phyloP scores from a whole-genome alignment of 1,140 invertebrate species.

The Penaeus japonicus region DNA sequence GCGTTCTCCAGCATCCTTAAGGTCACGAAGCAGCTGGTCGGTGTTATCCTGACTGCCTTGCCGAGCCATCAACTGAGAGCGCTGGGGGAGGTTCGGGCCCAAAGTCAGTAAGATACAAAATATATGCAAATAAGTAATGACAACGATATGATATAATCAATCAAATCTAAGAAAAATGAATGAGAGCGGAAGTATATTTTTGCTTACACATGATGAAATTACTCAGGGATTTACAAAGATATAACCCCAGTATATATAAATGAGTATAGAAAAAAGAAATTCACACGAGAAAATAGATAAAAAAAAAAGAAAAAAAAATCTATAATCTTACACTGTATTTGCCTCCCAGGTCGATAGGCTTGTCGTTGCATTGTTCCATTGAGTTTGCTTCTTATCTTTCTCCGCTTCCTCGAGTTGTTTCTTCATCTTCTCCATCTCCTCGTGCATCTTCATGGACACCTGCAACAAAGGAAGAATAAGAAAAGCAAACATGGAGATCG shows the following conservation, averaged over 20 bases:
- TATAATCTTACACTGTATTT: constrained; percentile 54
- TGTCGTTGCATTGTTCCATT: constrained; percentile 61
- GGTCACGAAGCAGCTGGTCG: constrained; percentile 80
- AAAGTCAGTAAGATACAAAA: neutral
- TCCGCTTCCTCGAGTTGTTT: constrained; percentile 66
- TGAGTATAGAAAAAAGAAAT: no score
- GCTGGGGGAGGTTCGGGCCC: neutral
- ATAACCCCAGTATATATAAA: no score
- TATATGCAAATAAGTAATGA: neutral
- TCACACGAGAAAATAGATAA: neutral
- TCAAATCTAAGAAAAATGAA: no score
- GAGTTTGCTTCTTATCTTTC: constrained; percentile 67
- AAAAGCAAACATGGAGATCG: neutral
- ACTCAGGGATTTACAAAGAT: no score
- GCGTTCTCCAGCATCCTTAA: constrained; percentile 89
- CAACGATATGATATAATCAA: no score
- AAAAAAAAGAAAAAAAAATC: constrained; percentile 16
- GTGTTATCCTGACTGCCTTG: constrained; percentile 59
- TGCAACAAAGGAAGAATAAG: constrained; percentile 52
- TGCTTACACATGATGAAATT: no score
- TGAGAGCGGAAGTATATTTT: no score
- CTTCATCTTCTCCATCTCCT: constrained; percentile 78
- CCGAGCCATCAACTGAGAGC: constrained; percentile 57
- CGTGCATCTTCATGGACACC: constrained; percentile 70
- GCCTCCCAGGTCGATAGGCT: constrained; percentile 39